Conservation (phyloP, 2,888 invertebrate species). For the Hyposoter didymator region DNA sequence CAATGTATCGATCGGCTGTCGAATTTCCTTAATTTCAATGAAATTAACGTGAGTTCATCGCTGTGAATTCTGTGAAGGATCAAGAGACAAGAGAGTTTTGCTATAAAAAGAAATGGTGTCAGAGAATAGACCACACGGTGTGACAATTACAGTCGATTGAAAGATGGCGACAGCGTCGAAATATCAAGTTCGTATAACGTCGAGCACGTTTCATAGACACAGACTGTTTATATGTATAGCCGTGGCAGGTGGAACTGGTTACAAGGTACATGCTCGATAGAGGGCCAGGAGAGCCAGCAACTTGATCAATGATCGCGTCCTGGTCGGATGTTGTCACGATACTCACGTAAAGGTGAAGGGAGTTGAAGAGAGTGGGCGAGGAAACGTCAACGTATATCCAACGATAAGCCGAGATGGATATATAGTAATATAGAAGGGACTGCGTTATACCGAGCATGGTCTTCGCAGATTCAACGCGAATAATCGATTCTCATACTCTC, state of each 20-base stretch:
- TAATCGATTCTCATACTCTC: conserved; percentile 71
- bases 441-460: conserved; percentile 52
- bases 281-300: conserved; percentile 52
- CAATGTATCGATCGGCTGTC: background rate
- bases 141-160: conserved; percentile 20
- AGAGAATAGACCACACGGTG: background rate
- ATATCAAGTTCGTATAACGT: conserved; percentile 11
- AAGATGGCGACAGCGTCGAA: background rate
- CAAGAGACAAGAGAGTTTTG: background rate
- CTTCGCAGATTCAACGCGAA: conserved; percentile 72
- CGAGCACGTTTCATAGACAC: conserved; percentile 4
- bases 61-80: too few species aligned
- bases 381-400: conserved; percentile 60
- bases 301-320: conserved; percentile 69
- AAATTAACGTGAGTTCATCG: background rate
- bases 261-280: conserved; percentile 30
- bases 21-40: background rate
- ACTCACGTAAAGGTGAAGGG: conserved; percentile 62
- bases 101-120: background rate
- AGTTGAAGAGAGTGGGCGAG: conserved; percentile 17
- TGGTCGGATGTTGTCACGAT: conserved; percentile 68
- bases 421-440: conserved; percentile 29
- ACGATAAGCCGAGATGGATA: conserved; percentile 58
- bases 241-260: conserved; percentile 21
- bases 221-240: conserved; percentile 27